These are phyloP conservation scores for Paraescarpia echinospica DNA, from an alignment of 1,140 invertebrate species.

Conservation along the genomic window DNA sequence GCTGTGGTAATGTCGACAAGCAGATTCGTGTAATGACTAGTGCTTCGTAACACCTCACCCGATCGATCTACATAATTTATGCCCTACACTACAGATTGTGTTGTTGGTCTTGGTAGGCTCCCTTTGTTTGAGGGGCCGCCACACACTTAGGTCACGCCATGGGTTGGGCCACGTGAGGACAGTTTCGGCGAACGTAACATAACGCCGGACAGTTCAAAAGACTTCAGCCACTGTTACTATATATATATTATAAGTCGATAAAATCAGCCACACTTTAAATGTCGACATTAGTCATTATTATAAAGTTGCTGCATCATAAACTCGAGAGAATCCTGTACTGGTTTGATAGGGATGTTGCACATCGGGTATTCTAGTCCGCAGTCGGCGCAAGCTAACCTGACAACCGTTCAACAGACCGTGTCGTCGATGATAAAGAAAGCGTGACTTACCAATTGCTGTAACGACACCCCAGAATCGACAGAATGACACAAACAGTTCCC, in stretches of 20 bases:
- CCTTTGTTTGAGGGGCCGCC: neutral
- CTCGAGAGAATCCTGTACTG: neutral
- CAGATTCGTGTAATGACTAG: too few relatives aligned
- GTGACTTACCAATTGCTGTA: conserved; percentile 36
- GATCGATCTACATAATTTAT: neutral
- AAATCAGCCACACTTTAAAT: neutral
- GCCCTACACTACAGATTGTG: neutral
- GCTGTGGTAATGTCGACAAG: too few relatives aligned
- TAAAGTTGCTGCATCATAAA: neutral
- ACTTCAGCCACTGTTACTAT: too few relatives aligned
- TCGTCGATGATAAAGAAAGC: conserved; percentile 15
- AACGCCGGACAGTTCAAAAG: conserved; percentile 27
- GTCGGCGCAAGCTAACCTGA: neutral
- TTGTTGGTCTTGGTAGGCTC: neutral
- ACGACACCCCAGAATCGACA: conserved; percentile 36
- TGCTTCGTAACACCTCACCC: too few relatives aligned
- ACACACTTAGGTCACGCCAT: neutral
- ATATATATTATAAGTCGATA: neutral
- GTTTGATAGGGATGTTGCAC: neutral
- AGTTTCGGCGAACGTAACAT: neutral
- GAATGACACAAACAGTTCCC: conserved; percentile 34
- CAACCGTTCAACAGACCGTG: conserved; percentile 21
- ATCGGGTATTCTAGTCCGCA: neutral
- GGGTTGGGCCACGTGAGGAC: neutral
- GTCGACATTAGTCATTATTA: neutral